Conservation (phyloP, 2,113 vertebrate species). For the Barnardius zonarius region DNA sequence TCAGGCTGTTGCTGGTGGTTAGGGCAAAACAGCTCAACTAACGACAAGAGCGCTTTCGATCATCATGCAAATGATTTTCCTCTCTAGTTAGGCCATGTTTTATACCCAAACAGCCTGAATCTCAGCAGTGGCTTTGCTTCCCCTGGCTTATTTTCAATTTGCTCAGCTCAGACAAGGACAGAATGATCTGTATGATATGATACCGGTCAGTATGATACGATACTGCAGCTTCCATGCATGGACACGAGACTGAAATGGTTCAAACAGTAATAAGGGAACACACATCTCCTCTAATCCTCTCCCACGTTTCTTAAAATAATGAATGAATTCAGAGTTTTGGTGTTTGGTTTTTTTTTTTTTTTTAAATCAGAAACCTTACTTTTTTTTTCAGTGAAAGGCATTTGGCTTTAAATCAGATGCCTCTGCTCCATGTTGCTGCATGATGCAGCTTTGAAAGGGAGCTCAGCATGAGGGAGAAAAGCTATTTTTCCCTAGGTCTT, state of each 20-base stretch:
- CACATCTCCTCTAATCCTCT: background rate
- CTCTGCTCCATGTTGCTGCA: background rate
- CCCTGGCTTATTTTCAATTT: background rate
- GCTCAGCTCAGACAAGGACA: background rate
- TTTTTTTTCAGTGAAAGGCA: background rate
- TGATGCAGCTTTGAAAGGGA: constrained; percentile 12
- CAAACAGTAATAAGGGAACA: background rate
- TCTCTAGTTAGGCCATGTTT: background rate
- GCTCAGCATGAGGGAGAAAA: background rate
- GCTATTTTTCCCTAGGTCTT: background rate
- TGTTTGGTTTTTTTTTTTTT: background rate
- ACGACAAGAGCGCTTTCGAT: accelerated
- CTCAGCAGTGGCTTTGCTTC: background rate
- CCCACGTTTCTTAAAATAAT: background rate
- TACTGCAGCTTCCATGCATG: background rate
- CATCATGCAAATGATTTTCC: background rate
- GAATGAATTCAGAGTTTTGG: background rate
- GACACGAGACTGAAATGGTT: background rate
- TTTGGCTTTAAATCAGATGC: background rate
- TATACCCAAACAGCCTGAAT: background rate
- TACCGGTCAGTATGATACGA: background rate
- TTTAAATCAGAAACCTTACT: background rate
- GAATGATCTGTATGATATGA: background rate
- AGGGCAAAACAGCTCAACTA: background rate
- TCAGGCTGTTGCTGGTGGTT: background rate